Evolutionary conservation across 2,113 vertebrate genomes (phyloP).

Genomic region (Sebastes fasciatus): DNA sequence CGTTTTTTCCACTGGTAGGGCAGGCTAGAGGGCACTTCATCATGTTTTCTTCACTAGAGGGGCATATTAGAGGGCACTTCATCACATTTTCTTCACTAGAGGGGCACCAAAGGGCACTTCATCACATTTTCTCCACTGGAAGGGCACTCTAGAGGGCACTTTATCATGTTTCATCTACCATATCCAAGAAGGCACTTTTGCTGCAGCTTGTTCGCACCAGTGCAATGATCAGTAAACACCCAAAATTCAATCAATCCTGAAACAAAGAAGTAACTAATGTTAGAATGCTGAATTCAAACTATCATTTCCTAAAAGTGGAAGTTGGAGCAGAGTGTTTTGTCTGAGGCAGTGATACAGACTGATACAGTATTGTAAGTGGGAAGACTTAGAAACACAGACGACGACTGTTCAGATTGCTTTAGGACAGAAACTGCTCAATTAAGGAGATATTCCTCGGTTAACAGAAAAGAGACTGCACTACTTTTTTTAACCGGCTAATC

Average conservation of each 20-base stretch:
- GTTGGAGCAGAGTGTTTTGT: neutral
- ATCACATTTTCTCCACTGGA: too few species aligned
- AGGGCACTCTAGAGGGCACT: too few species aligned
- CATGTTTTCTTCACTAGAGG: too few species aligned
- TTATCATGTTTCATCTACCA: too few species aligned
- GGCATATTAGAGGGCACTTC: too few species aligned
- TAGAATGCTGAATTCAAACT: neutral
- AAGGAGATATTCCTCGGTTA: conserved; percentile 20
- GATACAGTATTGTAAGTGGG: neutral
- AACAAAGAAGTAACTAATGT: neutral
- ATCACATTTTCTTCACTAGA: too few species aligned
- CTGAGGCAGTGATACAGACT: neutral
- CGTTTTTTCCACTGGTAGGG: too few species aligned
- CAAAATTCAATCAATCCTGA: neutral
- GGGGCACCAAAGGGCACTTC: too few species aligned
- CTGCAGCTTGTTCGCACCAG: too few species aligned
- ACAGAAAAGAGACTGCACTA: conserved; percentile 7
- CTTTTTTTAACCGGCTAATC: conserved; percentile 19
- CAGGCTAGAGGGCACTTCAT: too few species aligned
- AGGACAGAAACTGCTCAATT: conserved; percentile 16
- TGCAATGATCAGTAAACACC: neutral
- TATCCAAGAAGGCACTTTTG: too few species aligned
- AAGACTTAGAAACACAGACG: neutral
- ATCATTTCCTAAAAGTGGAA: neutral
- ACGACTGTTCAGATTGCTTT: conserved; percentile 8